Percentiles rank a stretch among this genome's conserved stretches.
phyloP scores from a whole-genome alignment of 2,888 invertebrate species.

The Calliphora vomitoria region DNA sequence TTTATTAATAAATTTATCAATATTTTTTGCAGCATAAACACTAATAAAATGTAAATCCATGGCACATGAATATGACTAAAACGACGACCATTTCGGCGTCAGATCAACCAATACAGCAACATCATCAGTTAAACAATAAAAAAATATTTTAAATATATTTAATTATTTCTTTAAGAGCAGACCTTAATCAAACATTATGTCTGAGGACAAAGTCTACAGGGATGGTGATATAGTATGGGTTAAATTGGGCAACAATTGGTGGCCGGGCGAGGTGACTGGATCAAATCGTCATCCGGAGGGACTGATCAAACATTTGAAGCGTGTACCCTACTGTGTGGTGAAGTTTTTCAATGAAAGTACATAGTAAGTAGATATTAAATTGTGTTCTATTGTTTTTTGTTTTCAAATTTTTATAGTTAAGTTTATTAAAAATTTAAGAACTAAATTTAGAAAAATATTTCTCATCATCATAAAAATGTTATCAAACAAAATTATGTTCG shows the following conservation, averaged over 20 bases:
- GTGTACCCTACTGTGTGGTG: conserved; percentile 91
- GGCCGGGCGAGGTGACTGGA: conserved; percentile 92
- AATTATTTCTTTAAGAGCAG: not conserved
- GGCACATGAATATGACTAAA: conserved; percentile 1
- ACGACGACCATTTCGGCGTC: conserved; percentile 27
- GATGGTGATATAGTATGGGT: conserved; percentile 94
- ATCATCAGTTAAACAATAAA: not conserved
- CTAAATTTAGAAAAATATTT: too few species aligned
- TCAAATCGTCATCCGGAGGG: conserved; percentile 89
- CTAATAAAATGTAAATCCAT: conserved; percentile 30
- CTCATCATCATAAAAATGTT: too few species aligned
- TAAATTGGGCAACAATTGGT: conserved; percentile 92
- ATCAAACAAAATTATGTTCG: too few species aligned
- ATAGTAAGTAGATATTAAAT: conserved; percentile 87
- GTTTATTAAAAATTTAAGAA: too few species aligned
- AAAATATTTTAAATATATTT: conserved; percentile 27
- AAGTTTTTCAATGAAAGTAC: conserved; percentile 94
- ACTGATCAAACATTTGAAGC: conserved; percentile 87
- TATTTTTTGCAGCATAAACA: conserved; percentile 46
- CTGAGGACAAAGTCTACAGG: conserved; percentile 81
- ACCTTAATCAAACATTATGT: conserved; percentile 75
- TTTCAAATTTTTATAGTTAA: not conserved
- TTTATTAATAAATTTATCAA: conserved; percentile 18
- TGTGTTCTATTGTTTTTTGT: not conserved
- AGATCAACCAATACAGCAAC: conserved; percentile 24